These are phyloP conservation scores for Megalops atlanticus DNA, from an alignment of 2,113 vertebrate species.

Conservation along the genomic window DNA sequence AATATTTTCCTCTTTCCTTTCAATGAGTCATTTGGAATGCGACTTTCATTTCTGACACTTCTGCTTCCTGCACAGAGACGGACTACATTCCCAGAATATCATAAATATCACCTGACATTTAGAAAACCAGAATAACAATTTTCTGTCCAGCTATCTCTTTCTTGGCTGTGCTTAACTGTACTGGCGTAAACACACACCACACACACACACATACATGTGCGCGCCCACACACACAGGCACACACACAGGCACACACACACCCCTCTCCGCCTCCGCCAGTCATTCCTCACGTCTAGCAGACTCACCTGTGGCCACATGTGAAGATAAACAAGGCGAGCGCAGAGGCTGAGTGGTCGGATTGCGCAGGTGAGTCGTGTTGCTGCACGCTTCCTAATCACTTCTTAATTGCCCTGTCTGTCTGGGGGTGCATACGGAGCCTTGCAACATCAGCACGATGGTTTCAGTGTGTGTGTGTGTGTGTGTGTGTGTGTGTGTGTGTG, in stretches of 20 bases:
- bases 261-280: slow-evolving; percentile 50
- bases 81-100: slow-evolving; percentile 25
- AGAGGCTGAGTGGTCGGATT: slow-evolving; percentile 54
- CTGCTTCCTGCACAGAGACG: slow-evolving; percentile 19
- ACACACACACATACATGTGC: slow-evolving; percentile 23
- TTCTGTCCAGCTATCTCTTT: slow-evolving; percentile 56
- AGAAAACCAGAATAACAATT: slow-evolving; percentile 65
- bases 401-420: slow-evolving; percentile 74
- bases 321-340: slow-evolving; percentile 63
- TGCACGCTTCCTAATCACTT: slow-evolving; percentile 71
- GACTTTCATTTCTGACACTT: slow-evolving; percentile 2
- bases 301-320: slow-evolving; percentile 63
- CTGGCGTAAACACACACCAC: slow-evolving; percentile 52
- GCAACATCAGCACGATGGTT: slow-evolving; percentile 52
- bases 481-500: slow-evolving; percentile 17
- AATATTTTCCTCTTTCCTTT: slow-evolving; percentile 26
- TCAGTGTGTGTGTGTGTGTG: background rate
- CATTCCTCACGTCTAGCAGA: slow-evolving; percentile 67
- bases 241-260: slow-evolving; percentile 25
- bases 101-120: slow-evolving; percentile 51
- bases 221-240: background rate
- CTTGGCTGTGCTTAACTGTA: slow-evolving; percentile 65
- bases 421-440: slow-evolving; percentile 53
- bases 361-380: slow-evolving; percentile 62
- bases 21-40: slow-evolving; percentile 8